These are phyloP conservation scores for Drepana falcataria DNA, from an alignment of 2,888 invertebrate genomes.

Conservation along the genomic window DNA sequence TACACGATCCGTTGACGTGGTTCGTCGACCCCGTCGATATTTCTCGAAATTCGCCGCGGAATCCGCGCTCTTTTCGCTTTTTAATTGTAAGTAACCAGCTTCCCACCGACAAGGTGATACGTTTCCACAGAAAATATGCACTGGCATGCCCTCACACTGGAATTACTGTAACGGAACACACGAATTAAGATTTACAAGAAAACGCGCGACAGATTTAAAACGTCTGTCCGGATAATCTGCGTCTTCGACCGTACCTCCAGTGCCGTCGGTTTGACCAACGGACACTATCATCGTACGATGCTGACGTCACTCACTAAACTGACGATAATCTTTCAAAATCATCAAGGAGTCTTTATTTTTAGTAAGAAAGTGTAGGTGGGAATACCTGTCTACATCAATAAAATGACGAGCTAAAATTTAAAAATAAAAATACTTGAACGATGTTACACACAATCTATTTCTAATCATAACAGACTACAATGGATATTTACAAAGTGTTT, in stretches of 20 bases:
- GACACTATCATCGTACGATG: conserved; percentile 7
- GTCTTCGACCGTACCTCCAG: conserved; percentile 8
- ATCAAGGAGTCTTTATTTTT: conserved; percentile 17
- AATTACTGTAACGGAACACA: conserved; percentile 68
- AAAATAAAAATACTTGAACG: conserved; percentile 20
- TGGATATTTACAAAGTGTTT: conserved; percentile 44
- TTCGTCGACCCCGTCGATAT: conserved; percentile 75
- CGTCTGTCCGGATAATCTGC: conserved; percentile 36
- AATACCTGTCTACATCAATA: conserved; percentile 25
- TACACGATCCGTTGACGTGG: conserved; percentile 68
- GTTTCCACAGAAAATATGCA: conserved; percentile 65
- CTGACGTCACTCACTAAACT: conserved; percentile 21
- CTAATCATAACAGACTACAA: conserved; percentile 35
- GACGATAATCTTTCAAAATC: conserved; percentile 15
- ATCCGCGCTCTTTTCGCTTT: conserved; percentile 74
- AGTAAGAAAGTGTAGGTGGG: conserved; percentile 18
- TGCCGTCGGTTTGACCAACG: conserved; percentile 16
- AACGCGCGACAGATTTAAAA: conserved; percentile 44
- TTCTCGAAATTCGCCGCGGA: conserved; percentile 74
- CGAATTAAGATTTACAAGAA: conserved; percentile 62
- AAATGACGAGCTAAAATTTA: conserved; percentile 18
- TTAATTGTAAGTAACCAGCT: conserved; percentile 74
- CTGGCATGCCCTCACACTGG: conserved; percentile 49
- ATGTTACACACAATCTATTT: conserved; percentile 17
- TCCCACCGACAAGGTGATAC: conserved; percentile 70